Evolutionary conservation across 1,140 invertebrate species (phyloP), one percentile per base, ranked within the genome.

Genomic region (Lepidostoma basale): DNA sequence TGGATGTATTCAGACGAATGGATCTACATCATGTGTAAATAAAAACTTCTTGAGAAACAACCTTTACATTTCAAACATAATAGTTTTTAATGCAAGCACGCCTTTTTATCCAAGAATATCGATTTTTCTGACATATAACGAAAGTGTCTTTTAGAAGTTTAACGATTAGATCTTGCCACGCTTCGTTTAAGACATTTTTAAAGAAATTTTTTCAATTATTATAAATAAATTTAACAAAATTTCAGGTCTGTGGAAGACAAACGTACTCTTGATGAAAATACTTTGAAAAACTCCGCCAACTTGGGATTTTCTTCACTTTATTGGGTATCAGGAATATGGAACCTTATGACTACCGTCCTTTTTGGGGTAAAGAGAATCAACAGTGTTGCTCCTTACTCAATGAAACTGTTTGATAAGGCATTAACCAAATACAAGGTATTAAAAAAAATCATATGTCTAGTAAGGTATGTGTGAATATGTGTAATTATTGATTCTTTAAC

Each of bases 381-480:
- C 12, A 14, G 56, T 9, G 22, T 12, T 8, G 12, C 22, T 23
- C 56, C 56, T n/a, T 60, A 25, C 16, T 18, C 56, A 10, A 22
- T 60, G 2, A 22, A 60, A n/a, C n/a, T 60, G 5, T 22, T 60
- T 25, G 36, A 40, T 3, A 60, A 60, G n/a, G 39, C 20, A 12
- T 39, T 60, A 12, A 26, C 14, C 10, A 28, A 60, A 42, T 60
- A 60, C n/a, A 60, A 42, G 56, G 56, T 60, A 8, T 45, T 3
- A 14, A 16, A 14, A 16, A 36, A 36, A 12, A 23, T 3, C 8
- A n/a, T n/a, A n/a, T 22, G 14, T 10, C 44, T 20, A 45, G 14
- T 18, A 3, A 47, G 3, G 10, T 45, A 4, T 45, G 20, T 5
- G 9, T 18, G 22, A 22, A 22, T n/a, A n/a, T n/a, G n/a, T n/a